A percentile compares a stretch with the other conserved stretches of the same genome.
Evolutionary conservation across 1,140 invertebrate genomes (phyloP).

Genomic region (Pogonognathellus flavescens): DNA sequence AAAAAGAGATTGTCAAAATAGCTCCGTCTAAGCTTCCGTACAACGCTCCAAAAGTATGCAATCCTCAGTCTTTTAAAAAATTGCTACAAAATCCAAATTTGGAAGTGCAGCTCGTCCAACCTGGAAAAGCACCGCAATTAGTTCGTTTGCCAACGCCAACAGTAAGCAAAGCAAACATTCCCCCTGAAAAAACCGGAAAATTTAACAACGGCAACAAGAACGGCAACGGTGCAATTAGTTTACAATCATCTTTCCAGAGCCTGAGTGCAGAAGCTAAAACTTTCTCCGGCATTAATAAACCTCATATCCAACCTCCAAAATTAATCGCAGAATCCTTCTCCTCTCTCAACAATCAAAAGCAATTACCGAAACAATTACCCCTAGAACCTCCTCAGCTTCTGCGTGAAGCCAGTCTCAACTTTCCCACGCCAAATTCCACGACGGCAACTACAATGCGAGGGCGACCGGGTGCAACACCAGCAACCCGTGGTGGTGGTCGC

Average conservation of each 20-base stretch:
- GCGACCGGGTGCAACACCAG: background rate
- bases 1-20: slow-evolving; percentile 31
- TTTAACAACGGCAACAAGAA: background rate
- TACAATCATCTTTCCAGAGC: background rate
- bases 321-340: background rate
- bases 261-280: background rate
- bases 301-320: slow-evolving; percentile 3
- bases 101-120: slow-evolving; percentile 14
- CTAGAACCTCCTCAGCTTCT: slow-evolving; percentile 1
- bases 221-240: background rate
- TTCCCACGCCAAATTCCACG: slow-evolving; percentile 6
- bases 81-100: slow-evolving; percentile 14
- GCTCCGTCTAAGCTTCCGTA: background rate
- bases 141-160: background rate
- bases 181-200: background rate
- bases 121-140: background rate
- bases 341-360: background rate
- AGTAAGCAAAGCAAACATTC: background rate
- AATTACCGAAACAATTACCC: background rate
- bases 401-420: background rate
- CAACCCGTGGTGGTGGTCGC: background rate
- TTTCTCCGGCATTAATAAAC: background rate
- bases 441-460: background rate
- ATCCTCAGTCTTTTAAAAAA: slow-evolving; percentile 23
- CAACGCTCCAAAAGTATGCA: background rate